Evolutionary conservation across 1,140 invertebrate genomes (phyloP).

Genomic region (Adoxophyes honmai): DNA sequence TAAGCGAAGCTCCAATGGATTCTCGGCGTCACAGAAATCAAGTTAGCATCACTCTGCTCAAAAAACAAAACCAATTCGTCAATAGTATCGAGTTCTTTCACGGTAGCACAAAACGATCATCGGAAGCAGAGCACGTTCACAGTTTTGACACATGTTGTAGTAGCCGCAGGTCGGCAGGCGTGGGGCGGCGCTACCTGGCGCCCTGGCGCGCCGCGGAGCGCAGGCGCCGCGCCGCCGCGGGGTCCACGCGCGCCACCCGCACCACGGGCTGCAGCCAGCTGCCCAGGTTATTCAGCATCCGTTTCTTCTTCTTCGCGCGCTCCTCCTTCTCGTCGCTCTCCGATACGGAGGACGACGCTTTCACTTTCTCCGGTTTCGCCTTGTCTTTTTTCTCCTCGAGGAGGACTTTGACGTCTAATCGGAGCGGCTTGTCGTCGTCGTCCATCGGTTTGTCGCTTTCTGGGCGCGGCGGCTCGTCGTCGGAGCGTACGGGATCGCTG

Average conservation of each 20-base stretch:
- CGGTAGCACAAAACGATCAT: too few relatives aligned
- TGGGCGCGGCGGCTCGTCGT: too few relatives aligned
- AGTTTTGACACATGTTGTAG: too few relatives aligned
- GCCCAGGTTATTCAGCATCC: conserved; percentile 42
- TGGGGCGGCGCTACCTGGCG: conserved; percentile 44
- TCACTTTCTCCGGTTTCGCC: conserved; percentile 28
- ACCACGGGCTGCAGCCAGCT: conserved; percentile 66
- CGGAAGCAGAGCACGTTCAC: too few relatives aligned
- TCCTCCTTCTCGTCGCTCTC: conserved; percentile 48
- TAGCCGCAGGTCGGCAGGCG: conserved; percentile 7
- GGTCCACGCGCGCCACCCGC: conserved; percentile 65
- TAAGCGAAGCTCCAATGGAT: too few relatives aligned
- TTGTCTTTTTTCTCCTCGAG: conserved; percentile 19
- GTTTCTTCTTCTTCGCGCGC: conserved; percentile 36
- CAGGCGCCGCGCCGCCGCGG: conserved; percentile 40
- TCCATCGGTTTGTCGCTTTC: too few relatives aligned
- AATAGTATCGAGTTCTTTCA: too few relatives aligned
- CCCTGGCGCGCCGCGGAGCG: conserved; percentile 46
- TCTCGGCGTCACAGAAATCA: too few relatives aligned
- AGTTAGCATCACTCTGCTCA: too few relatives aligned
- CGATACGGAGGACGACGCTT: conserved; percentile 34
- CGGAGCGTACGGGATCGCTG: too few relatives aligned
- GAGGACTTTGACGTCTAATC: conserved; percentile 25
- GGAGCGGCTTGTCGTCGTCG: conserved; percentile 26
- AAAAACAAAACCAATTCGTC: too few relatives aligned